Evolutionary conservation across 2,113 vertebrate genomes (phyloP).

Genomic region (Sardina pilchardus): DNA sequence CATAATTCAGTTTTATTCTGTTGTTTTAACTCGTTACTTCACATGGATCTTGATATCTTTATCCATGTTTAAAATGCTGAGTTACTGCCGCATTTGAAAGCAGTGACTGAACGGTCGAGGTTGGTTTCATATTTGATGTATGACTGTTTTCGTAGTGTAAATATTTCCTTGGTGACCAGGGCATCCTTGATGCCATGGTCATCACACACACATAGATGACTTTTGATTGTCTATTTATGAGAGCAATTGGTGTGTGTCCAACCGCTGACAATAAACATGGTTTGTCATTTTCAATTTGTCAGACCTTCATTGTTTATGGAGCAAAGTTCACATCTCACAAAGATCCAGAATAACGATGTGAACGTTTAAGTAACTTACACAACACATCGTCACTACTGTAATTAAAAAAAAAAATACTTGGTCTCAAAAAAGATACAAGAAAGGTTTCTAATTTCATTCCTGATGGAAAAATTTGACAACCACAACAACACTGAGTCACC

Average conservation of each 20-base stretch:
- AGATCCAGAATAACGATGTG: neutral
- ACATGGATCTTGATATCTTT: neutral
- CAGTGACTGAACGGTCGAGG: neutral
- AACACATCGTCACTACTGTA: neutral
- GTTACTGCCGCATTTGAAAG: neutral
- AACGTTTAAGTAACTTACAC: neutral
- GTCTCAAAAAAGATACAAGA: too few relatives aligned
- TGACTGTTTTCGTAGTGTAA: neutral
- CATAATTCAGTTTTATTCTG: neutral
- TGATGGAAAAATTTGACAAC: neutral
- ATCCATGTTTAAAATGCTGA: neutral
- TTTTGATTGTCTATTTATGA: neutral
- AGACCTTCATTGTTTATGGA: neutral
- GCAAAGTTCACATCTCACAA: neutral
- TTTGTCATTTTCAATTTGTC: neutral
- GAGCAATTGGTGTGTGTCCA: neutral
- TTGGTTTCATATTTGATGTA: neutral
- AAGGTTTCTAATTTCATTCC: neutral
- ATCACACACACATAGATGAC: neutral
- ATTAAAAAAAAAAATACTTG: too few relatives aligned
- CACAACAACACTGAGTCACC: neutral
- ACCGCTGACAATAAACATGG: neutral
- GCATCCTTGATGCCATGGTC: neutral
- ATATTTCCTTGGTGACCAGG: neutral
- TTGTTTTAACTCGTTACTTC: neutral